phyloP scores from a whole-genome alignment of 2,888 invertebrate genomes.

The Balanococcus diminutus region DNA sequence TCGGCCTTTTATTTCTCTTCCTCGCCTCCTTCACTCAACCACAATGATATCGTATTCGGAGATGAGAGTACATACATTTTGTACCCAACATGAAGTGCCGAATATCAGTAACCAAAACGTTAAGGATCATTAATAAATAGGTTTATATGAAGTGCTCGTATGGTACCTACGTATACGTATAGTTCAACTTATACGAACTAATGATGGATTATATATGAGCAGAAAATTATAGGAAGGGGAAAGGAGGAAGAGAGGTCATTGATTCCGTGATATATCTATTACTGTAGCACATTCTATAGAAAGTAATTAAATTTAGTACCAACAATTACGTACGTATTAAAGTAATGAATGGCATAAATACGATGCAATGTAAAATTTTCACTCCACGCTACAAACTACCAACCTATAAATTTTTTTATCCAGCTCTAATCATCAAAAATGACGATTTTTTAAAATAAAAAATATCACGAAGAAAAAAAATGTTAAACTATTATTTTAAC shows the following conservation, averaged over 20 bases:
- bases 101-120: conserved; percentile 20
- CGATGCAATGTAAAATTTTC: not conserved
- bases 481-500: not conserved
- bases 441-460: not conserved
- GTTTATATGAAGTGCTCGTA: not conserved
- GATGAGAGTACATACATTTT: not conserved
- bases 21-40: not conserved
- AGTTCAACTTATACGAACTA: not conserved
- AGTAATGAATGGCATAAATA: not conserved
- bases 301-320: conserved; percentile 6
- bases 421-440: not conserved
- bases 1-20: not conserved
- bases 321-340: too few species aligned
- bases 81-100: not conserved
- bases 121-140: not conserved
- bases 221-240: not conserved
- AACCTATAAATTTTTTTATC: not conserved
- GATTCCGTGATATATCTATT: conserved; percentile 23
- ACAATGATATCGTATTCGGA: not conserved
- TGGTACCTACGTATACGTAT: not conserved
- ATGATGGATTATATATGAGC: not conserved
- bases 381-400: not conserved
- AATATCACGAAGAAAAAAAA: not conserved
- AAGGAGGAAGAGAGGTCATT: not conserved
- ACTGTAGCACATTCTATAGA: not conserved